Percentiles rank a stretch among this genome's conserved stretches.
phyloP scores from a whole-genome alignment of 2,113 vertebrate genomes.

The Alligator sinensis region DNA sequence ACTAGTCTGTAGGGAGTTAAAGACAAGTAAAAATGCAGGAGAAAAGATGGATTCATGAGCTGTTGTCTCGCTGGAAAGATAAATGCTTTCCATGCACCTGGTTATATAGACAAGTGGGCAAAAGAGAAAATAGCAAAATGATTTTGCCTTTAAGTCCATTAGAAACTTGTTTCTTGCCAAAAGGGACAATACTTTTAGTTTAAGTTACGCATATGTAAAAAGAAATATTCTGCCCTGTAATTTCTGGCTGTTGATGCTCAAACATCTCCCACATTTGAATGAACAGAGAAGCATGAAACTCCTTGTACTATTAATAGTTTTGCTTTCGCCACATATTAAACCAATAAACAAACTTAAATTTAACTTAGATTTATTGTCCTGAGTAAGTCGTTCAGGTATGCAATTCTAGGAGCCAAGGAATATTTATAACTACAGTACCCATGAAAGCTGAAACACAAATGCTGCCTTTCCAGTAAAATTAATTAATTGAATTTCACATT shows the following conservation, averaged over 20 bases:
- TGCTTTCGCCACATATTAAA: background rate
- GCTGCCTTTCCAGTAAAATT: slow-evolving; percentile 7
- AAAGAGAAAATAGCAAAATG: background rate
- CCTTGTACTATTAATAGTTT: background rate
- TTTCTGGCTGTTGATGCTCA: background rate
- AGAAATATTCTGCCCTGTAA: background rate
- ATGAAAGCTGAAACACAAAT: background rate
- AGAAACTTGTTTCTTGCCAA: background rate
- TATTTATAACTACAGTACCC: background rate
- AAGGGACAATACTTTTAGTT: background rate
- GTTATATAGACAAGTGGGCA: background rate
- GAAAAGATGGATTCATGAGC: background rate
- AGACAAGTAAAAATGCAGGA: background rate
- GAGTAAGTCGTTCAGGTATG: background rate
- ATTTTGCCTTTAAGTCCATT: background rate
- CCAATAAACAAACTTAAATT: background rate
- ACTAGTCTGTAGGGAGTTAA: background rate
- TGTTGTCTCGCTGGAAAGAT: background rate
- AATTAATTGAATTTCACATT: background rate
- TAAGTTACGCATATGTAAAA: background rate
- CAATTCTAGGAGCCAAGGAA: background rate
- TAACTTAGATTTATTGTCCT: background rate
- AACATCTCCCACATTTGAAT: background rate
- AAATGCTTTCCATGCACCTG: background rate
- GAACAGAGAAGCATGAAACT: background rate